Conservation (phyloP, 2,888 invertebrate species). For the Ectemnius cavifrons region DNA sequence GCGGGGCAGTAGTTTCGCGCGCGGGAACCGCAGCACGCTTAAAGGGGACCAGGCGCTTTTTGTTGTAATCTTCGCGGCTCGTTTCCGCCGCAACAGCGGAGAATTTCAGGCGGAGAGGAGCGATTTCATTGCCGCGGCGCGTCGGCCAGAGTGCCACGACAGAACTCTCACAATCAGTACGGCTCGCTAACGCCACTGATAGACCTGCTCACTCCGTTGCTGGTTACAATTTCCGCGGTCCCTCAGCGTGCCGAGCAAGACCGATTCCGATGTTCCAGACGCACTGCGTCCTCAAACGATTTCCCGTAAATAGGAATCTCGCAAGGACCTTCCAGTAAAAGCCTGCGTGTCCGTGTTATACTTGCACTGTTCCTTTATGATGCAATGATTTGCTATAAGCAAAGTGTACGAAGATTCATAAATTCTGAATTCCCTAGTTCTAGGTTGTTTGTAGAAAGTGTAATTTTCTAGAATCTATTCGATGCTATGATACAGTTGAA, state of each 20-base stretch:
- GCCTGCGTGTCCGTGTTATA: too few relatives aligned
- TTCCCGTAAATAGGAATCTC: background rate
- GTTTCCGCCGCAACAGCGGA: constrained; percentile 48
- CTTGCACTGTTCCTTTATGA: too few relatives aligned
- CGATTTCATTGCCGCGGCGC: constrained; percentile 38
- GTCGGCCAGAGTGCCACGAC: background rate
- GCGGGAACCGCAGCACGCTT: constrained; percentile 36
- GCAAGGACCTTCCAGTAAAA: background rate
- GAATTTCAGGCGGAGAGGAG: constrained; percentile 29
- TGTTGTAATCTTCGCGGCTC: constrained; percentile 52
- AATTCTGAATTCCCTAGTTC: too few relatives aligned
- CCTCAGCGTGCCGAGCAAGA: constrained; percentile 32
- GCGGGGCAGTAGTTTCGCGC: background rate
- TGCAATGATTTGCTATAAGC: too few relatives aligned
- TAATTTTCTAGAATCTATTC: too few relatives aligned
- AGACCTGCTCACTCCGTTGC: constrained; percentile 8
- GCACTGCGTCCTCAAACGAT: constrained; percentile 1
- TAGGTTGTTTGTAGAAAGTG: too few relatives aligned
- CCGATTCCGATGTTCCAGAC: constrained; percentile 8
- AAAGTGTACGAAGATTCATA: too few relatives aligned
- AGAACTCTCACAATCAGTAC: constrained; percentile 16
- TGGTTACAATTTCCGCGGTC: constrained; percentile 38
- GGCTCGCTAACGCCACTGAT: constrained; percentile 42
- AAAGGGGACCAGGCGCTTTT: constrained; percentile 40
- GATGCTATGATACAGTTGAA: too few relatives aligned